Percentiles rank a stretch among this genome's conserved stretches.
phyloP scores from a whole-genome alignment of 23 tunicate species.

The Trididemnum miniatum region DNA sequence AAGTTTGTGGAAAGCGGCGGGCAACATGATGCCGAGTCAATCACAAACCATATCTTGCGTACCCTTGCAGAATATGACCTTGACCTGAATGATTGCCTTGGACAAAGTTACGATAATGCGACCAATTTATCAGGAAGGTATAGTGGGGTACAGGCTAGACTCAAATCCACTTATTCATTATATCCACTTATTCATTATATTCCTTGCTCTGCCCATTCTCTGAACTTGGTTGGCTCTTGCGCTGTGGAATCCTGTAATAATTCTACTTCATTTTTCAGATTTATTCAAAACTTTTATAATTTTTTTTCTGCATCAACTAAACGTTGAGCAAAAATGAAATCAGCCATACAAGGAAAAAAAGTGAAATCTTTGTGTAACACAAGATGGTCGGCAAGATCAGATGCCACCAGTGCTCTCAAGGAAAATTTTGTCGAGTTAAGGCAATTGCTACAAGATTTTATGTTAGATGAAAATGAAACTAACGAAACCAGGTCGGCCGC shows the following conservation, averaged over 20 bases:
- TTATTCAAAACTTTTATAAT: constrained; percentile 8
- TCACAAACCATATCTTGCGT: neutral
- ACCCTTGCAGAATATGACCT: constrained; percentile 11
- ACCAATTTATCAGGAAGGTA: constrained; percentile 1
- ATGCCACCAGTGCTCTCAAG: constrained; percentile 22
- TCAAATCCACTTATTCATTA: neutral
- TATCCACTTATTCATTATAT: neutral
- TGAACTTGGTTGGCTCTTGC: neutral
- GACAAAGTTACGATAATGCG: constrained; percentile 25
- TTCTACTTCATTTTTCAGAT: neutral
- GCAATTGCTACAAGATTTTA: constrained; percentile 28
- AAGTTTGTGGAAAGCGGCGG: neutral
- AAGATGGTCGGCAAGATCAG: constrained; percentile 31
- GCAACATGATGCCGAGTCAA: constrained; percentile 18
- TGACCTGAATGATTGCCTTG: constrained; percentile 4
- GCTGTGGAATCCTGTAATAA: constrained; percentile 6
- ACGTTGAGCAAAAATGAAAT: constrained; percentile 22
- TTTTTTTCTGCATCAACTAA: constrained; percentile 35
- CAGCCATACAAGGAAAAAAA: constrained; percentile 27
- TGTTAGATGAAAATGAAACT: constrained; percentile 17
- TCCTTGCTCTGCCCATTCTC: constrained; percentile 26
- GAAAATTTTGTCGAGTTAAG: constrained; percentile 24
- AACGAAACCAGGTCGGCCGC: constrained; percentile 1
- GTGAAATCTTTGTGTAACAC: constrained; percentile 28
- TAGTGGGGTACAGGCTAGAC: constrained; percentile 18